Conservation (phyloP, 2,113 vertebrate species). For the Mesocricetus auratus region DNA sequence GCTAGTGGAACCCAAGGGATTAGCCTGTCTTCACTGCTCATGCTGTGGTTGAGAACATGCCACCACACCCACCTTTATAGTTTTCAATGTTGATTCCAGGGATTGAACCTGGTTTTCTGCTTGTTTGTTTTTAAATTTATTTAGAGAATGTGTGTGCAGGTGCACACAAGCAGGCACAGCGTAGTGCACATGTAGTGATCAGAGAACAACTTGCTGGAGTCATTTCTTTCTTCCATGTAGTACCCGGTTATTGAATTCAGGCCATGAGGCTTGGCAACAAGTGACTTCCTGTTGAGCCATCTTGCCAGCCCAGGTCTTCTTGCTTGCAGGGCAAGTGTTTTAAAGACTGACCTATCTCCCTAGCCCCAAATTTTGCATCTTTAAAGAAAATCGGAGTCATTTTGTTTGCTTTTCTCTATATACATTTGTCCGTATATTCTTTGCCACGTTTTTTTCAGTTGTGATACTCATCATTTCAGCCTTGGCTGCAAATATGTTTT, state of each 20-base stretch:
- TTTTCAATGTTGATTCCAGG: no score
- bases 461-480: neutral
- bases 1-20: neutral
- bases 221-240: neutral
- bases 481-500: neutral
- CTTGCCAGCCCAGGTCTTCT: neutral
- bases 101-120: neutral
- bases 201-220: neutral
- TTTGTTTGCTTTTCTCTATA: constrained; percentile 3
- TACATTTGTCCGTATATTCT: neutral
- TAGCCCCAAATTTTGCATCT: neutral
- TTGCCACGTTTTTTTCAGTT: neutral
- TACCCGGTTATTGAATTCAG: neutral
- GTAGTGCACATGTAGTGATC: neutral
- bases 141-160: neutral
- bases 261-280: neutral
- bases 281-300: neutral
- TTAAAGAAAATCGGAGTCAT: neutral
- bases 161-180: neutral
- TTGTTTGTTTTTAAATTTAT: neutral
- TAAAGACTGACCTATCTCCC: neutral
- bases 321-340: neutral
- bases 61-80: neutral
- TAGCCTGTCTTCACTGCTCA: neutral
- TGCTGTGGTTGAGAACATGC: no score